Evolutionary conservation across 2,797 vertebrate genomes (phyloP).

Genomic region (Uromys caudimaculatus): DNA sequence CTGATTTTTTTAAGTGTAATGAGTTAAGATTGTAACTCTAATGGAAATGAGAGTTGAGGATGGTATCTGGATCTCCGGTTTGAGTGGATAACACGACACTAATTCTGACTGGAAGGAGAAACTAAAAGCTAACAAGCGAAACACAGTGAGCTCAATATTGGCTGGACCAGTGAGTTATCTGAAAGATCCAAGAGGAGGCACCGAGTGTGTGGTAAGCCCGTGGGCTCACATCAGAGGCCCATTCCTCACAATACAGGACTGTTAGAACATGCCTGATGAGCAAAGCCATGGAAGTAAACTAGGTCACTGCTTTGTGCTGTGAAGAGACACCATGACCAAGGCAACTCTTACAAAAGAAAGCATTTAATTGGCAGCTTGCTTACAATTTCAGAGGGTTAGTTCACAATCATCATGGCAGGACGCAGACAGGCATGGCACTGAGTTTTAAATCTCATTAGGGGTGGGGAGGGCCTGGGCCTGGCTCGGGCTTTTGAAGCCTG

Average conservation of each 20-base stretch:
- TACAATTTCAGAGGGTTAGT: neutral
- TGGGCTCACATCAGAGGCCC: neutral
- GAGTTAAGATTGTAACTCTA: neutral
- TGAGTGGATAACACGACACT: neutral
- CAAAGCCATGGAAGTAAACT: neutral
- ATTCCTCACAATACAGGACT: neutral
- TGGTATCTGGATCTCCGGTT: conserved; percentile 11
- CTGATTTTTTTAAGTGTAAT: neutral
- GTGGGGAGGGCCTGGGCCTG: neutral
- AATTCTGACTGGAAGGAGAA: neutral
- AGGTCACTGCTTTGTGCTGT: neutral
- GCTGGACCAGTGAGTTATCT: neutral
- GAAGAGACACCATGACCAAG: neutral
- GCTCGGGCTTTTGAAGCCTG: neutral
- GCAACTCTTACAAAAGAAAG: neutral
- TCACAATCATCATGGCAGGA: neutral
- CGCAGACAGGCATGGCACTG: neutral
- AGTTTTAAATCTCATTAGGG: neutral
- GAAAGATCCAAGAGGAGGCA: neutral
- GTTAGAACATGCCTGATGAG: neutral
- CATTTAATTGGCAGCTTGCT: neutral
- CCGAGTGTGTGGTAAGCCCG: neutral
- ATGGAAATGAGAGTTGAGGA: neutral
- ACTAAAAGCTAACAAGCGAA: neutral
- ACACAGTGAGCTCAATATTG: neutral